Percentiles rank a stretch among this genome's conserved stretches.
Evolutionary conservation across 2,797 vertebrate genomes (phyloP).

Genomic region (Anas bahamensis): DNA sequence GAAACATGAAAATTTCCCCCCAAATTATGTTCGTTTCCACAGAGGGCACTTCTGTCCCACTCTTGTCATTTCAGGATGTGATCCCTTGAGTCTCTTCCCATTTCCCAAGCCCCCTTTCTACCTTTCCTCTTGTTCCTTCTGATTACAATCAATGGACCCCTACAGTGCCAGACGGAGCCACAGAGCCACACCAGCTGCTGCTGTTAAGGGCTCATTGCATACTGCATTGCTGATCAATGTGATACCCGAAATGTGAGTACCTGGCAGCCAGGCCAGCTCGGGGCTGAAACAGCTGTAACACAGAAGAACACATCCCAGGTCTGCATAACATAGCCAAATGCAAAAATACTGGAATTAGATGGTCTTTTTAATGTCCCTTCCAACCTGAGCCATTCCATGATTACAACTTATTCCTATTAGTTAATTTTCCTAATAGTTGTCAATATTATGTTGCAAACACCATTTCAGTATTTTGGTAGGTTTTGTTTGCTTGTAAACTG

Average conservation of each 20-base stretch:
- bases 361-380: neutral
- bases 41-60: neutral
- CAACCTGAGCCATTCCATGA: neutral
- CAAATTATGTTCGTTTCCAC: neutral
- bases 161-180: neutral
- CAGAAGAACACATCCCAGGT: neutral
- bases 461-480: neutral
- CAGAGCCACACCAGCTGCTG: neutral
- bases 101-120: neutral
- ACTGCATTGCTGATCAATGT: neutral
- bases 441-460: neutral
- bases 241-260: neutral
- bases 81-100: neutral
- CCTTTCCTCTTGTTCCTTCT: neutral
- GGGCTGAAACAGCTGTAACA: neutral
- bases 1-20: neutral
- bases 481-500: neutral
- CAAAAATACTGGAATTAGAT: neutral
- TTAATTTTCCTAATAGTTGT: neutral
- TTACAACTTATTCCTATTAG: neutral
- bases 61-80: neutral
- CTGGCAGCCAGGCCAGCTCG: neutral
- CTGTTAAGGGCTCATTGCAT: neutral
- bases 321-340: neutral
- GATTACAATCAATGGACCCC: neutral